These are phyloP conservation scores for Erpobdella octoculata DNA, from an alignment of 2,888 invertebrate genomes.

Conservation along the genomic window DNA sequence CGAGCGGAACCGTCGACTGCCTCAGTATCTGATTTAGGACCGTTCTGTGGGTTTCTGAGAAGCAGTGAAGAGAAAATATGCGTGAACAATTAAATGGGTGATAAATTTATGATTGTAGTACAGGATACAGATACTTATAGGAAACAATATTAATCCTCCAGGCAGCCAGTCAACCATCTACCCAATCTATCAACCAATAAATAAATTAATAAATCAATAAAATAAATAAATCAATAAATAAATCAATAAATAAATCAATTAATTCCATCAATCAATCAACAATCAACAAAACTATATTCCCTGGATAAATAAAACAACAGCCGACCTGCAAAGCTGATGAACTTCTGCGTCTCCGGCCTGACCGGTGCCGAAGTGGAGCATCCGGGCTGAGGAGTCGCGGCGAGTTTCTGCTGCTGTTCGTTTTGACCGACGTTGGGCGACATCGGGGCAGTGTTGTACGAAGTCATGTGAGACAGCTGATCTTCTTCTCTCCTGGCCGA, in stretches of 20 bases:
- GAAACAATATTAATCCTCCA: too few relatives aligned
- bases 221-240: not conserved
- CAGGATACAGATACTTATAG: too few relatives aligned
- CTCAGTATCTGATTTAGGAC: constrained; percentile 80
- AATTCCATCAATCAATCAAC: too few relatives aligned
- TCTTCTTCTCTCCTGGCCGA: constrained; percentile 50
- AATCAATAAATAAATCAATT: not conserved
- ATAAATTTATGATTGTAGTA: too few relatives aligned
- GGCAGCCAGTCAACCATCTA: too few relatives aligned
- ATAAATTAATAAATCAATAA: not conserved
- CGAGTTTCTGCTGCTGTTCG: not conserved
- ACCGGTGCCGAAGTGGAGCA: not conserved
- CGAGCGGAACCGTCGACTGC: constrained; percentile 64
- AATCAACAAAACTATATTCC: not conserved
- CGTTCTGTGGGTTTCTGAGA: constrained; percentile 70
- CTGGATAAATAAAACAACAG: too few relatives aligned
- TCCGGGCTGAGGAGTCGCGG: not conserved
- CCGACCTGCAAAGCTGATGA: constrained; percentile 69
- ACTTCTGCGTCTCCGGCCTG: constrained; percentile 64
- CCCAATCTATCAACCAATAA: not conserved
- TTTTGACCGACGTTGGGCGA: constrained; percentile 41
- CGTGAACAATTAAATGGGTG: too few relatives aligned
- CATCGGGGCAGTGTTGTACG: constrained; percentile 45
- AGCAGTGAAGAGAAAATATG: too few relatives aligned
- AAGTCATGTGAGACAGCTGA: constrained; percentile 54